Base-by-base conservation (phyloP, 1,140 invertebrate genomes). In the Drosophila insularis region DNA sequence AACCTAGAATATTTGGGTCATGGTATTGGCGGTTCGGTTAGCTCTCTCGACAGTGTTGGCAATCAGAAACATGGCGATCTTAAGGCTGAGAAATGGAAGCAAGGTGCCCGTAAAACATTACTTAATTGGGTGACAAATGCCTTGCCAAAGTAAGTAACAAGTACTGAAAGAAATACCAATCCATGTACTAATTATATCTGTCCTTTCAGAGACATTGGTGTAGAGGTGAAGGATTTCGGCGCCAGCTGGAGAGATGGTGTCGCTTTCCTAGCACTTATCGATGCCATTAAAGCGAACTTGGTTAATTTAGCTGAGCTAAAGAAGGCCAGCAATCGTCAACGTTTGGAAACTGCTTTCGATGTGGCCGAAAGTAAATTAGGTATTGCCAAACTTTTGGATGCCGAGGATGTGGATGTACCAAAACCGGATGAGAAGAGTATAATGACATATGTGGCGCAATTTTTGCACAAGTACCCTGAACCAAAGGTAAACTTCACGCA, bases 381-480 rank as follows among this genome's bases (percentile, higher is more conserved):
- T 53, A 99, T 99, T 78, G 95, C 97, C n/a, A 94, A 96, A 80
- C 93, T 99, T 10, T 93, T 99, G 21, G 98, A 99, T 92, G 95
- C 98, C 31, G 98, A 98, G 94, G 99, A 99, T 93, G 98, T 99
- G 27, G 98, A 99, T 93, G 98, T 99, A 11, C 95, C 97, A 13
- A 97, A 97, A 90, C 99, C 99, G 7, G 99, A 99, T 92, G 98
- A 99, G 91, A 97, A 98, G 92, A 99, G 98, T 35, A 97, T 99
- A 74, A 99, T 99, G 98, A 99, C 99, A 31, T 99, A 99, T 92
- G 98, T 99, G 46, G 98, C 99, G 39, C 98, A 99, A 93, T 99
- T 99, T 93, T 93, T 99, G 73, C 97, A 99, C 91, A 98, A 98
- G 93, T 99, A 98, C 92, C 96, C 96, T 17, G 96, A 97, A 92